A percentile compares a stretch with the other conserved stretches of the same genome.
These are phyloP conservation scores for Seriola aureovittata DNA, from an alignment of 2,113 vertebrate species.

Conservation along the genomic window DNA sequence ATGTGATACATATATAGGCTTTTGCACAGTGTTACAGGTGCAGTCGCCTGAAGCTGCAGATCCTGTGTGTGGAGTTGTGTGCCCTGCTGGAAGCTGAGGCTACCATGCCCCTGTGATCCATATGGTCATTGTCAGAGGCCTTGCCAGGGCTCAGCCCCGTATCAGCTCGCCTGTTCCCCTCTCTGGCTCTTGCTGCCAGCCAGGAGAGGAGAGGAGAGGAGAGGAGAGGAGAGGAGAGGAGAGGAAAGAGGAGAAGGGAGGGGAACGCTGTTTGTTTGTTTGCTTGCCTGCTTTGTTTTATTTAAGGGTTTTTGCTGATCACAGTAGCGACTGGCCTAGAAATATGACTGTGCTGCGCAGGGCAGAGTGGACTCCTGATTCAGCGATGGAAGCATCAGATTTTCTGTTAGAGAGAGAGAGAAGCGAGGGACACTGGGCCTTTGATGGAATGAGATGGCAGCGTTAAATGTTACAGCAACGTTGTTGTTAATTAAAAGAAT, in stretches of 20 bases:
- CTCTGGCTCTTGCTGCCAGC: conserved; percentile 56
- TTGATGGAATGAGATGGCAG: conserved; percentile 34
- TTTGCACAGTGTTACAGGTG: conserved; percentile 52
- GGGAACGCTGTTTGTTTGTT: conserved; percentile 69
- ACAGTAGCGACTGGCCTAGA: conserved; percentile 77
- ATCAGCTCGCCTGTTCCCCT: conserved; percentile 64
- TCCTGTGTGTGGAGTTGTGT: conserved; percentile 50
- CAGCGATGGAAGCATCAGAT: conserved; percentile 68
- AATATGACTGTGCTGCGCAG: conserved; percentile 54
- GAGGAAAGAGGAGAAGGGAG: conserved; percentile 51
- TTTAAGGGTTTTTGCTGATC: conserved; percentile 77
- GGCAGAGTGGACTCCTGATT: conserved; percentile 72
- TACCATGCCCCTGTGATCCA: conserved; percentile 73
- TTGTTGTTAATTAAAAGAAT: conserved; percentile 51
- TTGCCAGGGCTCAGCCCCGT: conserved; percentile 70
- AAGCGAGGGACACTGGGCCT: conserved; percentile 28
- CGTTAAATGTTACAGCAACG: conserved; percentile 31
- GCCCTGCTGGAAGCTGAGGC: conserved; percentile 61
- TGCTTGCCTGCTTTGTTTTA: conserved; percentile 74
- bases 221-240: conserved; percentile 9
- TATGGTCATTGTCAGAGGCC: conserved; percentile 78
- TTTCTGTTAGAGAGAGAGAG: conserved; percentile 38
- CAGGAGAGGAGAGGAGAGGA: conserved; percentile 49
- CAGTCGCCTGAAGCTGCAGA: conserved; percentile 47
- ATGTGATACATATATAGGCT: conserved; percentile 23